These are phyloP conservation scores for Lates calcarifer DNA, from an alignment of 2,113 vertebrate species.

Conservation along the genomic window DNA sequence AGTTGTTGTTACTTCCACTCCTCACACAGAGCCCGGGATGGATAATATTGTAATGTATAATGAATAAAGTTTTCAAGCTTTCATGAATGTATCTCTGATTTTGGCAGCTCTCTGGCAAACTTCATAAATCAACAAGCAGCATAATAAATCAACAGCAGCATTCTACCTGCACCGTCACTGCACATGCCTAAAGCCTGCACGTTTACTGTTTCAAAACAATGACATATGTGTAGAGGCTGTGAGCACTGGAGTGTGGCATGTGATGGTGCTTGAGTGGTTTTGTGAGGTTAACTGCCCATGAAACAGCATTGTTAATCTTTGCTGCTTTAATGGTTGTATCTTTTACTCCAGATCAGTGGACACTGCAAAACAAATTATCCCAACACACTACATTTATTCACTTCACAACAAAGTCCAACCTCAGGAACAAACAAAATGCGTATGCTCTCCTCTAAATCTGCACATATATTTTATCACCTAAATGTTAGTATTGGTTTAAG, in stretches of 20 bases:
- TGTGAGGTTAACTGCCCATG: slow-evolving; percentile 62
- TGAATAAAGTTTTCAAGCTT: slow-evolving; percentile 61
- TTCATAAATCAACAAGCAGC: slow-evolving; percentile 53
- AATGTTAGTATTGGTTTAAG: neutral
- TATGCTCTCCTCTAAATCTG: neutral
- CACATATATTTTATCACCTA: neutral
- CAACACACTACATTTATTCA: slow-evolving; percentile 39
- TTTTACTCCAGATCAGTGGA: slow-evolving; percentile 57
- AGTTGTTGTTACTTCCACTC: slow-evolving; percentile 35
- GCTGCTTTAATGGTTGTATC: slow-evolving; percentile 61
- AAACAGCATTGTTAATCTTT: slow-evolving; percentile 71
- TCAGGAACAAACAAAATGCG: slow-evolving; percentile 7
- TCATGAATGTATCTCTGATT: slow-evolving; percentile 39
- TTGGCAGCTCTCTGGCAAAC: slow-evolving; percentile 59
- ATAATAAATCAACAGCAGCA: slow-evolving; percentile 28
- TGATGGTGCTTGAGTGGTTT: slow-evolving; percentile 19
- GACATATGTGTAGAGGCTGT: neutral
- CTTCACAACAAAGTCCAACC: slow-evolving; percentile 20
- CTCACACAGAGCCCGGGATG: neutral
- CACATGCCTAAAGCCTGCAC: neutral
- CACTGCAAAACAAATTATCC: slow-evolving; percentile 54
- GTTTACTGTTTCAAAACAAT: neutral
- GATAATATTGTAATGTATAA: slow-evolving; percentile 61
- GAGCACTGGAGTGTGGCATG: slow-evolving; percentile 25
- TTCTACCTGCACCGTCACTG: neutral